These are phyloP conservation scores for Dryobotodes eremita DNA, from an alignment of 2,888 invertebrate species.

Conservation along the genomic window DNA sequence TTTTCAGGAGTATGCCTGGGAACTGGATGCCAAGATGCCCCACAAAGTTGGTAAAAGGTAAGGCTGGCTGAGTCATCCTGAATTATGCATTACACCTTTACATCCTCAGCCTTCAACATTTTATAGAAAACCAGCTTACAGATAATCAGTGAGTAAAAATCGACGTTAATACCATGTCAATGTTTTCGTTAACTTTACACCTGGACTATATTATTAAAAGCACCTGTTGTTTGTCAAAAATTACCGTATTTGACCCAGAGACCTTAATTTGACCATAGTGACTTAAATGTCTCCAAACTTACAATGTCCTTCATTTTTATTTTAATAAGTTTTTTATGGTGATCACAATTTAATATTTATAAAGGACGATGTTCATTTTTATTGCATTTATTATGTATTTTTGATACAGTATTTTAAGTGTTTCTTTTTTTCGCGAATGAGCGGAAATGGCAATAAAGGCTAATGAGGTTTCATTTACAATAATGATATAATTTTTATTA, in stretches of 20 bases:
- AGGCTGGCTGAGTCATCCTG: constrained; percentile 1
- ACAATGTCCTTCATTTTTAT: constrained; percentile 34
- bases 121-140: constrained; percentile 14
- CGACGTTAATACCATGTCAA: constrained; percentile 23
- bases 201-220: constrained; percentile 46
- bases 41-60: background rate
- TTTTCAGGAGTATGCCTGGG: background rate
- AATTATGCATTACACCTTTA: constrained; percentile 45
- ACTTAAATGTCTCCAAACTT: constrained; percentile 26
- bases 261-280: constrained; percentile 60
- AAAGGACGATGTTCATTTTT: constrained; percentile 18
- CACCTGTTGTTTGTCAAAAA: constrained; percentile 68
- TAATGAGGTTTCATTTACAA: constrained; percentile 25
- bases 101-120: constrained; percentile 5
- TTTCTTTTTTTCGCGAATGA: constrained; percentile 6
- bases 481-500: constrained; percentile 23
- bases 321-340: constrained; percentile 30
- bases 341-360: constrained; percentile 32
- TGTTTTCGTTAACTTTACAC: constrained; percentile 41
- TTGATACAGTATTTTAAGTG: constrained; percentile 22
- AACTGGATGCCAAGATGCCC: background rate
- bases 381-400: constrained; percentile 1
- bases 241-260: constrained; percentile 60
- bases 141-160: constrained; percentile 46
- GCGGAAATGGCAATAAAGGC: constrained; percentile 11